These are phyloP conservation scores for Chouioia cunea DNA, from an alignment of 2,888 invertebrate species.

Conservation along the genomic window DNA sequence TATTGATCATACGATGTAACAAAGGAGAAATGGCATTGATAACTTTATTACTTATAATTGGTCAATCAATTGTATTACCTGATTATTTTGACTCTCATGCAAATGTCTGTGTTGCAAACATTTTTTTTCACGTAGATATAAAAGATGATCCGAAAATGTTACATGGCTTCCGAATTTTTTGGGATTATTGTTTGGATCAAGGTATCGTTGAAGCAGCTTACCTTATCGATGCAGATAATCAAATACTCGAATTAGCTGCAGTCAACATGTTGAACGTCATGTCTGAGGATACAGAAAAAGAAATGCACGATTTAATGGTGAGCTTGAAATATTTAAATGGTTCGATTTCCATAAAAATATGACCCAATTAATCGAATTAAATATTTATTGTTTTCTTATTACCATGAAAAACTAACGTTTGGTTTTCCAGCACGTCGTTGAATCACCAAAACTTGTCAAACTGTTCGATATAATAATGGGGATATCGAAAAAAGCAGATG, in stretches of 20 bases:
- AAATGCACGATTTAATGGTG: conserved; percentile 37
- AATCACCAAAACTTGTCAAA: conserved; percentile 18
- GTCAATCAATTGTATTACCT: no score
- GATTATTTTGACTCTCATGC: no score
- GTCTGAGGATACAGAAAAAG: conserved; percentile 33
- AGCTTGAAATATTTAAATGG: no score
- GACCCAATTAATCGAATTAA: not conserved
- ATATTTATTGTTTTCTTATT: not conserved
- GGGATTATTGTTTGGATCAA: conserved; percentile 55
- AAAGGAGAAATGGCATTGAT: not conserved
- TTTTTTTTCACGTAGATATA: conserved; percentile 49
- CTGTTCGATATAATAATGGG: conserved; percentile 42
- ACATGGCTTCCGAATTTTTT: conserved; percentile 51
- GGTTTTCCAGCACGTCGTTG: conserved; percentile 12
- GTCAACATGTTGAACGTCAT: conserved; percentile 56
- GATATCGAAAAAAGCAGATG: conserved; percentile 49
- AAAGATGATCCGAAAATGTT: conserved; percentile 51
- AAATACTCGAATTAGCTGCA: conserved; percentile 61
- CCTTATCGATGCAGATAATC: conserved; percentile 56
- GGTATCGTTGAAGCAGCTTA: conserved; percentile 62
- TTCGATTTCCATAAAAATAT: no score
- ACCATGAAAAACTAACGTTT: not conserved
- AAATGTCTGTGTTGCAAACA: not conserved
- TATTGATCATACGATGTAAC: no score
- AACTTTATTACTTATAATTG: no score